These are phyloP conservation scores for Sinopyrophorus schimmeli DNA, from an alignment of 2,888 invertebrate genomes.

Conservation along the genomic window DNA sequence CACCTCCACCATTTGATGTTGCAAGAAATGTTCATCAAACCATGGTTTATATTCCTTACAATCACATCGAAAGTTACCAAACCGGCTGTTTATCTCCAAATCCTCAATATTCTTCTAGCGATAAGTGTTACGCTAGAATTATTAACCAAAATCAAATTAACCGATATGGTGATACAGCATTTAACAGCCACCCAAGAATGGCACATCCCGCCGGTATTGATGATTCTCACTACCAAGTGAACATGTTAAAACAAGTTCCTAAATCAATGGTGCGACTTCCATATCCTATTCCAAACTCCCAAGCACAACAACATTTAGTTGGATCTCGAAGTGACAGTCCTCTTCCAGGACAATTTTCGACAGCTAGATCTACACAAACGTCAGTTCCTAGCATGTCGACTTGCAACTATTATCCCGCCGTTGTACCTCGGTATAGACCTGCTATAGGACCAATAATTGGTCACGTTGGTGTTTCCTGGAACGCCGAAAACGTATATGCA, in stretches of 20 bases:
- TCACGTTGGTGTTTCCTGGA: constrained; percentile 42
- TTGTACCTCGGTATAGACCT: constrained; percentile 46
- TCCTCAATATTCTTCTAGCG: constrained; percentile 46
- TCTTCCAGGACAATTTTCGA: constrained; percentile 51
- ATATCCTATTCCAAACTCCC: constrained; percentile 37
- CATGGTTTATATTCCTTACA: constrained; percentile 70
- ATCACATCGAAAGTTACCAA: constrained; percentile 54
- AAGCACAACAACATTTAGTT: constrained; percentile 43
- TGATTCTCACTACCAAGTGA: constrained; percentile 47
- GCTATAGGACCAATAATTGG: constrained; percentile 40
- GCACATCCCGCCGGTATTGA: constrained; percentile 36
- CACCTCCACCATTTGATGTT: constrained; percentile 67
- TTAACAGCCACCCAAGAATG: constrained; percentile 44
- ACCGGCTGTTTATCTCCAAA: constrained; percentile 38
- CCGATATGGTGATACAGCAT: constrained; percentile 50
- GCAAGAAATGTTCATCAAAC: constrained; percentile 68
- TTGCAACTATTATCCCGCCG: constrained; percentile 45
- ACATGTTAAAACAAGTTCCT: constrained; percentile 36
- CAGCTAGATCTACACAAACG: constrained; percentile 52
- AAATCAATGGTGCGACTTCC: constrained; percentile 44
- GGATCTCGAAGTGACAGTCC: constrained; percentile 53
- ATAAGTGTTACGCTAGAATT: constrained; percentile 45
- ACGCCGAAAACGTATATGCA: constrained; percentile 45
- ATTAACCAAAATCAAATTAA: constrained; percentile 53
- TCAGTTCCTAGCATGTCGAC: constrained; percentile 43